Conservation (phyloP, 2,797 vertebrate genomes). For the Lophius americanus region DNA sequence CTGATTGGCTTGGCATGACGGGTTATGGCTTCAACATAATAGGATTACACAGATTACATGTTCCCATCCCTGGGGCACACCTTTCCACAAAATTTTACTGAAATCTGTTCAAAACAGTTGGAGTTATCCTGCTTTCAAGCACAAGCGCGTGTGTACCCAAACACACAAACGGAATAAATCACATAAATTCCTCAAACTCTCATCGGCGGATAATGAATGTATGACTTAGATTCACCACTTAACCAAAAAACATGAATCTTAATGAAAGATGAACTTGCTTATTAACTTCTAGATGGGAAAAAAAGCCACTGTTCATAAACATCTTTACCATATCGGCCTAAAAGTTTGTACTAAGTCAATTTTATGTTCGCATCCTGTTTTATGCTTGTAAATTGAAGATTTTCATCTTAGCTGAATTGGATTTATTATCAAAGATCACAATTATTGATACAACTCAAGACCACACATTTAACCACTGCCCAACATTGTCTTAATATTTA, state of each 20-base stretch:
- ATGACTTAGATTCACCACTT: neutral
- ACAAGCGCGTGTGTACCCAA: too few relatives aligned
- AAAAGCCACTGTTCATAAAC: neutral
- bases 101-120: too few relatives aligned
- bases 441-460: neutral
- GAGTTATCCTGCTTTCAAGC: too few relatives aligned
- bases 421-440: neutral
- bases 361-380: neutral
- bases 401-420: neutral
- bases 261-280: neutral
- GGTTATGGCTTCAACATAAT: too few relatives aligned
- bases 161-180: too few relatives aligned
- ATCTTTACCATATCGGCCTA: neutral
- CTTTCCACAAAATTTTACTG: too few relatives aligned
- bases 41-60: too few relatives aligned
- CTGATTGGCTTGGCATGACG: too few relatives aligned
- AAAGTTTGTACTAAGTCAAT: neutral
- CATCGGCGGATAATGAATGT: neutral
- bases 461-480: neutral
- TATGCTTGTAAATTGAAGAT: neutral
- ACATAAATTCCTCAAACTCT: too few relatives aligned
- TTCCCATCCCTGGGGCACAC: too few relatives aligned
- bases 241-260: neutral
- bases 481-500: slow-evolving; percentile 36
- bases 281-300: neutral